Base-by-base conservation (phyloP, 2,113 vertebrate genomes). In the Tragelaphus strepsiceros region DNA sequence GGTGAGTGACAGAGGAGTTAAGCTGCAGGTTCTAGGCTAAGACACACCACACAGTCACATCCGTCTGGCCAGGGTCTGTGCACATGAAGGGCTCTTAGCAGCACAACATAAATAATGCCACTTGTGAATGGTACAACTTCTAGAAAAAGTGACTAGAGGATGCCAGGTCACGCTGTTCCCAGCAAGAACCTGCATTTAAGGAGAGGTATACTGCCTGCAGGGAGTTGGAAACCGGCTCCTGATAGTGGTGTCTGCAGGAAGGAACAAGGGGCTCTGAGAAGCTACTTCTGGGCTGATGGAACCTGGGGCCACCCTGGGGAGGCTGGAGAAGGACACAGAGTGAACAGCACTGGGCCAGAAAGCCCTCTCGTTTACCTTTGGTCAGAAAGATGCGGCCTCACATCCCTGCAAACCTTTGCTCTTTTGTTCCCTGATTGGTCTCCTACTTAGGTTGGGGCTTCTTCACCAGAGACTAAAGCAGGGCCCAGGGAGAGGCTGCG, bases 21-120 rank as follows among this genome's bases (percentile, higher is more conserved):
- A 39, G 54, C 39, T 15, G 39, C 35, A 62, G 53, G 35, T 11
- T 81, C 53, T 53, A 22, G 17, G 54, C 88, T 49, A 59, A 61
- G 43, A 53, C n/a, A 28, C 5, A 32, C 59, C 46, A 16, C 62
- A 43, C n/a, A 13, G 54, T 78, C 46, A 46, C 43, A 32, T 7
- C 19, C 0, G 3, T 58, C 86, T 56, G 56, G 58, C 71, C 53
- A 62, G 35, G 11, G 14, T 78, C 26, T 90, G 94, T 46, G 35
- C 56, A 43, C 87, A 53, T 49, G 43, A 77, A 67, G 58, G 53
- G 59, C 17, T 92, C 81, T 32, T 17, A 93, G 90, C 21, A 67
- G 82, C 84, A 94, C 46, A 53, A n/a, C 39, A 28, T 43, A 92
- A 94, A 86, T 91, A 85, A 97, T 43, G 67, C 26, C 86, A 88